These are phyloP conservation scores for Heterohyrax brucei DNA, from an alignment of 2,797 vertebrate genomes.

Conservation along the genomic window DNA sequence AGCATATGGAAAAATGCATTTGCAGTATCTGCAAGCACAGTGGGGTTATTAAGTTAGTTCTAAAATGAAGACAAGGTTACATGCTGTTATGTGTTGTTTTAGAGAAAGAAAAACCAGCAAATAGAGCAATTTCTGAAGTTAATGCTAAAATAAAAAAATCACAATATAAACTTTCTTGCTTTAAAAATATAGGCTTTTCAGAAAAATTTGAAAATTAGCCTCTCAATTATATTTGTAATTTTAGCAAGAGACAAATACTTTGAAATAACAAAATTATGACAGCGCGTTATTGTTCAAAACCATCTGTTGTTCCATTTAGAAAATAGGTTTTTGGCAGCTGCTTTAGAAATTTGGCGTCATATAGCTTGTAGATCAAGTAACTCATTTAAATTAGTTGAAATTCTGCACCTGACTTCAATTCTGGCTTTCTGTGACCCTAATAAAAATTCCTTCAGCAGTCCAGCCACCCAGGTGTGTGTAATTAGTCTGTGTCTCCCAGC, in stretches of 20 bases:
- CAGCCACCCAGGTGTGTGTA: constrained; percentile 45
- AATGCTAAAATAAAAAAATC: background rate
- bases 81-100: background rate
- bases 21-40: background rate
- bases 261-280: constrained; percentile 49
- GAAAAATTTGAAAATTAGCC: constrained; percentile 70
- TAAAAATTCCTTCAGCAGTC: constrained; percentile 49
- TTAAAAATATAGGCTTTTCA: constrained; percentile 65
- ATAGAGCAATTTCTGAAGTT: constrained; percentile 25
- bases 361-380: constrained; percentile 69
- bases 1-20: background rate
- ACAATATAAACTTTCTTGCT: constrained; percentile 54
- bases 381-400: constrained; percentile 67
- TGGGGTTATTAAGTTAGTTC: background rate
- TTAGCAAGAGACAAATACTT: constrained; percentile 69
- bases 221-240: constrained; percentile 74
- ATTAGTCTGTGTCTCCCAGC: background rate
- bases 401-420: constrained; percentile 49
- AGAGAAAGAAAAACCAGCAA: constrained; percentile 48
- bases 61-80: background rate
- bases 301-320: constrained; percentile 77
- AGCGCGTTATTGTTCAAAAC: constrained; percentile 71
- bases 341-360: constrained; percentile 36
- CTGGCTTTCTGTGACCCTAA: constrained; percentile 45
- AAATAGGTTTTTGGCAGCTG: constrained; percentile 76